A percentile compares a stretch with the other conserved stretches of the same genome.
Conservation (phyloP, 2,797 vertebrate genomes). For the Oreochromis mossambicus region DNA sequence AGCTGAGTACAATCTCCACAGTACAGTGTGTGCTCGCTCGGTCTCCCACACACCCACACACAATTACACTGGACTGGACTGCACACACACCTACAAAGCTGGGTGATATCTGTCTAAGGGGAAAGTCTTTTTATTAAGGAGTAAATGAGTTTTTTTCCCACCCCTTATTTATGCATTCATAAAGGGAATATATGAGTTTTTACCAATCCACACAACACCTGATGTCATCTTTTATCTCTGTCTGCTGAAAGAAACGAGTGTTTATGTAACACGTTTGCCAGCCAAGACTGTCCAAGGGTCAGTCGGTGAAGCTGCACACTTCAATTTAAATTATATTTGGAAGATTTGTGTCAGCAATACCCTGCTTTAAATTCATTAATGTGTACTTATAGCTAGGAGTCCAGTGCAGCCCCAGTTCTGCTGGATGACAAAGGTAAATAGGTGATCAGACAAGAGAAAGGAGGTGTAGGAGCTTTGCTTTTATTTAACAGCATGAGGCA, state of each 20-base stretch:
- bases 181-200: conserved; percentile 13
- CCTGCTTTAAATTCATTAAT: not conserved
- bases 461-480: not conserved
- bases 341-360: not conserved
- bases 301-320: not conserved
- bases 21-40: conserved; percentile 27
- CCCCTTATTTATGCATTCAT: not conserved
- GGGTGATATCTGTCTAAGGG: conserved; percentile 35
- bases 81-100: conserved; percentile 1
- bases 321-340: conserved; percentile 2
- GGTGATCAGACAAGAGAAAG: not conserved
- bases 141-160: not conserved
- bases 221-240: conserved; percentile 5
- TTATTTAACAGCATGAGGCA: not conserved
- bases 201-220: not conserved
- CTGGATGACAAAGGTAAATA: not conserved
- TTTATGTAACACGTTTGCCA: not conserved
- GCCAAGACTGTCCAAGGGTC: not conserved
- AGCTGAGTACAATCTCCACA: conserved; percentile 27
- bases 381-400: not conserved
- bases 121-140: conserved; percentile 26
- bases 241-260: not conserved
- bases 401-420: not conserved
- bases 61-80: not conserved
- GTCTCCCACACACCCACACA: conserved; percentile 7